A percentile compares a stretch with the other conserved stretches of the same genome.
Conservation (phyloP, 1,140 invertebrate species). For the Brachionus sp. region DNA sequence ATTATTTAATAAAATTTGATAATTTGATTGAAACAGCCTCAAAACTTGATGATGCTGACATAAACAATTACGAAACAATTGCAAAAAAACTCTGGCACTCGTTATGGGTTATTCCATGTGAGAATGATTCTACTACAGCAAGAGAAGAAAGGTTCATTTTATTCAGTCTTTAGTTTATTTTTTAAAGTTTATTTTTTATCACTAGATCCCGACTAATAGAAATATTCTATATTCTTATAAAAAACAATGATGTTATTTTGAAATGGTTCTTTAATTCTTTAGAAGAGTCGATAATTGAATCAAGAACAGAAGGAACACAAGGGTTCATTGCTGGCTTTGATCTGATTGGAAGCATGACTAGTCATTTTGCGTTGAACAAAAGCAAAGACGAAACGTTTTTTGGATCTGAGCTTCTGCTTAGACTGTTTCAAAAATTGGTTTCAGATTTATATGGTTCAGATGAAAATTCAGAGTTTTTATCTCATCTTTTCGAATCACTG, state of each 20-base stretch:
- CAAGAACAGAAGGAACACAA: background rate
- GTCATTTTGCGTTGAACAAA: background rate
- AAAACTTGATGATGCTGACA: background rate
- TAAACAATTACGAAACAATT: constrained; percentile 7
- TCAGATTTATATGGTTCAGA: background rate
- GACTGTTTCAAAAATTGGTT: background rate
- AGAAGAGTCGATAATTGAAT: background rate
- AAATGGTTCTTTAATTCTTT: constrained; percentile 5
- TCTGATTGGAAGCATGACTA: background rate
- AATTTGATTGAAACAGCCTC: background rate
- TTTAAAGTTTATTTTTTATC: background rate
- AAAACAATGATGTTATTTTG: background rate
- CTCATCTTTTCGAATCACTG: background rate
- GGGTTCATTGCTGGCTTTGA: background rate
- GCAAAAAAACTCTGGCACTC: constrained; percentile 19
- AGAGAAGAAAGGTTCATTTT: background rate
- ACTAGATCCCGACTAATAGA: background rate
- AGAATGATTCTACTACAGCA: background rate
- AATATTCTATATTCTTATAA: constrained; percentile 14
- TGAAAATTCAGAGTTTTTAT: background rate
- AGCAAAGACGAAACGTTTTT: background rate
- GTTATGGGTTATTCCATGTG: background rate
- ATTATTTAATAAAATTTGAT: background rate
- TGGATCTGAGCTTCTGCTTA: background rate
- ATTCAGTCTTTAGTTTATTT: background rate